Evolutionary conservation across 2,888 invertebrate genomes (phyloP).

Genomic region (Lasioglossum lativentre): DNA sequence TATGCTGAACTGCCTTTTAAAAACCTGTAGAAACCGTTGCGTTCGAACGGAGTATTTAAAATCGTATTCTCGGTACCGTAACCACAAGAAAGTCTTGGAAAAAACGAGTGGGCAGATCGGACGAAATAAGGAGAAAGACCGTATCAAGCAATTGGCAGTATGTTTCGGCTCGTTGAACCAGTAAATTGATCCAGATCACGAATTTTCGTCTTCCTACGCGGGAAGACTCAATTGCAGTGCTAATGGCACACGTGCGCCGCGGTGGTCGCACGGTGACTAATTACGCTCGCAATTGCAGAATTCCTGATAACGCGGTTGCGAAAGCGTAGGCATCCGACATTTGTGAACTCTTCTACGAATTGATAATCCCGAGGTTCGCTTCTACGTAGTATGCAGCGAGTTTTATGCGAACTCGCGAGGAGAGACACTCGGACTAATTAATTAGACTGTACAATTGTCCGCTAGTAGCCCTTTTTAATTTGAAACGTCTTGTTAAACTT

Average conservation of each 20-base stretch:
- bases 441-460: not conserved
- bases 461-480: not conserved
- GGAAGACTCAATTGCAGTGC: conserved; percentile 31
- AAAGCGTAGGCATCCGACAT: conserved; percentile 1
- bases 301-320: conserved; percentile 47
- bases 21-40: not conserved
- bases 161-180: conserved; percentile 44
- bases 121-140: conserved; percentile 59
- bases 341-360: not conserved
- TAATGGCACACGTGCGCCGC: not conserved
- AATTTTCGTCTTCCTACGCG: conserved; percentile 59
- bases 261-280: conserved; percentile 39
- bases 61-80: not conserved
- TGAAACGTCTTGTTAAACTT: no score
- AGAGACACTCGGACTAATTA: not conserved
- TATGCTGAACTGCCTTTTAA: not conserved
- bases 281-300: conserved; percentile 43
- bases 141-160: conserved; percentile 57
- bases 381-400: not conserved
- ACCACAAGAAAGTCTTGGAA: conserved; percentile 22
- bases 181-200: conserved; percentile 64
- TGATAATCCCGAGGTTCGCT: not conserved
- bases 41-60: not conserved
- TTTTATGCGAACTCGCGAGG: not conserved
- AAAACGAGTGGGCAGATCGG: conserved; percentile 29